phyloP scores from a whole-genome alignment of 30 jellyfish, hydroid and myxozoan genomes.

The Cassiopea xamachana region DNA sequence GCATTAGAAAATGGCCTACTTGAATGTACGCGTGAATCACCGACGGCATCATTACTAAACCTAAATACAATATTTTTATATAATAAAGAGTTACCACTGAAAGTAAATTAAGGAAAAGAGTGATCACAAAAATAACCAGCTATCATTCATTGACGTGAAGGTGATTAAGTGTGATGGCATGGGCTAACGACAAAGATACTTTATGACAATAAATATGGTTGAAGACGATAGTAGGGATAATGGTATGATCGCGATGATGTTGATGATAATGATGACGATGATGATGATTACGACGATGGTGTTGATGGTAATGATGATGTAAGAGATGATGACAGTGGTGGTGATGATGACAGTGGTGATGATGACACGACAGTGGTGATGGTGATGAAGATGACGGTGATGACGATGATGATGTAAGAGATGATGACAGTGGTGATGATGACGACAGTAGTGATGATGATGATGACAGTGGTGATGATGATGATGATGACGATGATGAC shows the following conservation, averaged over 20 bases:
- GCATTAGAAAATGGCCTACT: conserved; percentile 87
- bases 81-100: too few relatives aligned
- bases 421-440: background rate
- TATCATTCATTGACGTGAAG: too few relatives aligned
- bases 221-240: background rate
- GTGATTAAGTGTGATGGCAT: too few relatives aligned
- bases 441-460: background rate
- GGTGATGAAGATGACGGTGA: background rate
- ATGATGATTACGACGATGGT: background rate
- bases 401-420: background rate
- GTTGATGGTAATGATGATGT: background rate
- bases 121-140: background rate
- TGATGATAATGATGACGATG: background rate
- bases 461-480: background rate
- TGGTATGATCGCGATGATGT: background rate
- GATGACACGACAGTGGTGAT: background rate
- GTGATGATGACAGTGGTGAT: background rate
- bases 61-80: too few relatives aligned
- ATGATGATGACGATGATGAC: background rate
- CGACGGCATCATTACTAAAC: conserved; percentile 91
- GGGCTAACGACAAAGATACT: too few relatives aligned
- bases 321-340: background rate
- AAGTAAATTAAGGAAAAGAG: background rate
- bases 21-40: conserved; percentile 78
- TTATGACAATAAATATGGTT: background rate